A percentile compares a stretch with the other conserved stretches of the same genome.
Evolutionary conservation across 2,797 vertebrate species (phyloP).

Genomic region (Brachyrhaphis roseni): DNA sequence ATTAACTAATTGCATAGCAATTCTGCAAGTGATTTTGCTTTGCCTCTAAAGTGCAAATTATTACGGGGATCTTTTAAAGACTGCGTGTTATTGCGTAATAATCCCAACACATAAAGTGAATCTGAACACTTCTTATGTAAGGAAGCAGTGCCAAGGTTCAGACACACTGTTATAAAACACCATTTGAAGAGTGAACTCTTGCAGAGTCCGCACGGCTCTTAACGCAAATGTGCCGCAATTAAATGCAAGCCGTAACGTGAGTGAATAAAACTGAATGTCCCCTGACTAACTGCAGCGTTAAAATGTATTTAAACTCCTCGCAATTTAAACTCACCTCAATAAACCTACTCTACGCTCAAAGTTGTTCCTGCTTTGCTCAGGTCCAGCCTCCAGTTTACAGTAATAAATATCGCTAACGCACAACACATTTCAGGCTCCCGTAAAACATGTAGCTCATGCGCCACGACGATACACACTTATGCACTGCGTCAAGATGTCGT

Average conservation of each 20-base stretch:
- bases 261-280: not conserved
- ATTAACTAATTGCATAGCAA: not conserved
- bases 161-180: not conserved
- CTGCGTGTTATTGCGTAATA: not conserved
- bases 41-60: not conserved
- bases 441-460: conserved; percentile 22
- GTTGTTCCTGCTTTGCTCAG: not conserved
- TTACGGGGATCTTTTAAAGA: not conserved
- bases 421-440: not conserved
- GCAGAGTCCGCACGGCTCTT: not conserved
- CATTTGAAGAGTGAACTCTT: not conserved
- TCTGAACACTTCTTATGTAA: not conserved
- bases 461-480: not conserved
- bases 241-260: not conserved
- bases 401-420: conserved; percentile 11
- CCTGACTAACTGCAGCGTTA: not conserved
- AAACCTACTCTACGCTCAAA: not conserved
- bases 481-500: not conserved
- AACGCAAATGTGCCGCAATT: not conserved
- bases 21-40: not conserved
- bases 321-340: conserved; percentile 57
- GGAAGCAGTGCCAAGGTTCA: not conserved
- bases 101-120: not conserved
- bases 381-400: conserved; percentile 7
- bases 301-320: not conserved